Evolutionary conservation across 2,113 vertebrate species (phyloP), one percentile per base, ranked within the genome.

Genomic region (Myanophis thanlyinensis): DNA sequence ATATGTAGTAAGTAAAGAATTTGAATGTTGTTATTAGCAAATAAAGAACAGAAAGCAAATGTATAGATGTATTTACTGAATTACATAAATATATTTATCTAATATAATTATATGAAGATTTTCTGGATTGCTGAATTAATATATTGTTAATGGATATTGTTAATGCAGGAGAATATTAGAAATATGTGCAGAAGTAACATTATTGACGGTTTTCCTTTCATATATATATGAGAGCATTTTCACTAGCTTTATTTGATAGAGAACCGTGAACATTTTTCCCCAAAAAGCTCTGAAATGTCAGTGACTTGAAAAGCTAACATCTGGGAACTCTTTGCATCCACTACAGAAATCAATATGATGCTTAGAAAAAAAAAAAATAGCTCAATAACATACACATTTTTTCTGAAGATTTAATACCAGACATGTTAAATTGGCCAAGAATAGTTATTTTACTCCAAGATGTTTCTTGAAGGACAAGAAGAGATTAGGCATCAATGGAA

Each of bases 331-430:
- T 95, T 94, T 94, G 73, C 92, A 95, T 96, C 92, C 47, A 62
- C 53, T 92, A 56, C 89, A 94, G 95, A 95, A 96, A 93, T 94
- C 86, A 88, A 62, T 90, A 93, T 40, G 44, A 67, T 92, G 51
- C 91, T 94, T 93, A 93, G 44, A 93, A 46, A 93, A 94, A 54
- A 54, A 10, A 80, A 80, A 73, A 54, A 95, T 52, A 85, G 85
- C 20, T 94, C 85, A 90, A 94, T 51, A 93, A 95, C 95, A 93
- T 22, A 7, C 3, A 90, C 11, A 51, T 90, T 8, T 23, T 90
- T 47, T 18, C 93, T 92, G 49, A 89, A 96, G 94, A 97, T 97
- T 90, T 97, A 96, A 95, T 94, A 94, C 91, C 40, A 94, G 97
- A 97, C 96, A 95, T 95, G 95, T 88, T 85, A 94, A 97, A 95